Evolutionary conservation across 2,888 invertebrate genomes (phyloP).

Genomic region (Rhogogaster chlorosoma): DNA sequence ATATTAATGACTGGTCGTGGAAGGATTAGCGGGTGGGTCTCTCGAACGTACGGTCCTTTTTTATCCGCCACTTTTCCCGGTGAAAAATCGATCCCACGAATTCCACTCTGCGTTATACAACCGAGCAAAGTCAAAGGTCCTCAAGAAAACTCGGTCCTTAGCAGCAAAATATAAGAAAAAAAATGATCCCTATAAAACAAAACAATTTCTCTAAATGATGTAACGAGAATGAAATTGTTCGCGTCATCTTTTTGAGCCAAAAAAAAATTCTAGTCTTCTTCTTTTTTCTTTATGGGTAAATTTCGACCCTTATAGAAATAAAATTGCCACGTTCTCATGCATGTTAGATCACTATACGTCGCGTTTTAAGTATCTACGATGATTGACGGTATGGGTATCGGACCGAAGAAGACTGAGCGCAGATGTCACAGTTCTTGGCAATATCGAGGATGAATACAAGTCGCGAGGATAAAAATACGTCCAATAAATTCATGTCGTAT

Average conservation of each 20-base stretch:
- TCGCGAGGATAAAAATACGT: neutral
- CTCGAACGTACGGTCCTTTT: constrained; percentile 39
- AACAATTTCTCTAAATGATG: neutral
- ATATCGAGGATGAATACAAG: neutral
- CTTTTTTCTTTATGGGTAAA: too few relatives aligned
- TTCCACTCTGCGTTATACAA: neutral
- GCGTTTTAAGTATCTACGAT: neutral
- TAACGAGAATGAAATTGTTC: neutral
- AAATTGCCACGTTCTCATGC: neutral
- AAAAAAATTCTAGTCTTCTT: neutral
- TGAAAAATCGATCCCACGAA: constrained; percentile 18
- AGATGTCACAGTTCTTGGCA: constrained; percentile 15
- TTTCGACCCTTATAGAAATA: neutral
- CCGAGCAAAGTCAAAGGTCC: neutral
- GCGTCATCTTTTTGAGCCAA: neutral
- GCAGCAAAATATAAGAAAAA: neutral
- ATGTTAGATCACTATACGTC: neutral
- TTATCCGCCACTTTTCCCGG: constrained; percentile 22
- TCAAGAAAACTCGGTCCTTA: neutral
- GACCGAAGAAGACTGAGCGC: constrained; percentile 13
- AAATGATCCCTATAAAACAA: neutral
- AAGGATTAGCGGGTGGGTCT: constrained; percentile 66
- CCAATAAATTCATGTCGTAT: constrained; percentile 13
- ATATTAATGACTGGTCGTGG: constrained; percentile 71
- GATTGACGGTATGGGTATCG: constrained; percentile 35